phyloP scores from a whole-genome alignment of 2,888 invertebrate genomes.

The Beris chalybata region DNA sequence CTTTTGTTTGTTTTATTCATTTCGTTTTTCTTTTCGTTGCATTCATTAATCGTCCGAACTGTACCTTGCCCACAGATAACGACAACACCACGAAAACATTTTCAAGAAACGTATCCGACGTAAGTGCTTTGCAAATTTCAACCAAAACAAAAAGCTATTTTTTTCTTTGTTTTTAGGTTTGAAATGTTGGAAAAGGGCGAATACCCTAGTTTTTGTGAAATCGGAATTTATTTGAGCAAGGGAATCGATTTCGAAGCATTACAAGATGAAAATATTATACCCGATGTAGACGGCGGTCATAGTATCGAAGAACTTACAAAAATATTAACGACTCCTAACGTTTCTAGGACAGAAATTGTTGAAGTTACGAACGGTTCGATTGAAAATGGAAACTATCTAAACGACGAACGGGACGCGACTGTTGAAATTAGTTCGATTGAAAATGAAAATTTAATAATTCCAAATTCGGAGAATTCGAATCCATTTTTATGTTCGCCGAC shows the following conservation, averaged over 20 bases:
- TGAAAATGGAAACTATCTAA: not conserved
- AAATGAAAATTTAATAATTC: slow-evolving; percentile 3
- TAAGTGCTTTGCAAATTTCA: slow-evolving; percentile 5
- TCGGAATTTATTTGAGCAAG: slow-evolving; percentile 41
- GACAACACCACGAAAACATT: slow-evolving; percentile 10
- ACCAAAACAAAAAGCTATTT: not conserved
- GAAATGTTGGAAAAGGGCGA: slow-evolving; percentile 47
- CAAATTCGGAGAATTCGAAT: slow-evolving; percentile 12
- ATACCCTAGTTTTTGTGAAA: slow-evolving; percentile 46
- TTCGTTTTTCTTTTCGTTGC: no score
- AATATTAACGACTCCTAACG: slow-evolving; percentile 1
- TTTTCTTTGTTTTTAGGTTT: slow-evolving; percentile 40
- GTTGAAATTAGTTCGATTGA: slow-evolving; percentile 5
- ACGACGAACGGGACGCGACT: not conserved
- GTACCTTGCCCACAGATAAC: not conserved
- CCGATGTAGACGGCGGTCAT: slow-evolving; percentile 28
- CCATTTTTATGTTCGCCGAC: slow-evolving; percentile 1
- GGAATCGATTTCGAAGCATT: slow-evolving; percentile 45
- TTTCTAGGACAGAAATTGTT: not conserved
- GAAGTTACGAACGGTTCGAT: not conserved
- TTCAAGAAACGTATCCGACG: slow-evolving; percentile 27
- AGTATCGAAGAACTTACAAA: slow-evolving; percentile 23
- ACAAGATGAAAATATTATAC: slow-evolving; percentile 34
- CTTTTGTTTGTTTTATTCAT: no score
- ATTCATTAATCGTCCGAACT: not conserved